Percentiles rank a stretch among this genome's conserved stretches.
Conservation (phyloP, 1,140 invertebrate genomes). For the Dendroctonus ponderosae region DNA sequence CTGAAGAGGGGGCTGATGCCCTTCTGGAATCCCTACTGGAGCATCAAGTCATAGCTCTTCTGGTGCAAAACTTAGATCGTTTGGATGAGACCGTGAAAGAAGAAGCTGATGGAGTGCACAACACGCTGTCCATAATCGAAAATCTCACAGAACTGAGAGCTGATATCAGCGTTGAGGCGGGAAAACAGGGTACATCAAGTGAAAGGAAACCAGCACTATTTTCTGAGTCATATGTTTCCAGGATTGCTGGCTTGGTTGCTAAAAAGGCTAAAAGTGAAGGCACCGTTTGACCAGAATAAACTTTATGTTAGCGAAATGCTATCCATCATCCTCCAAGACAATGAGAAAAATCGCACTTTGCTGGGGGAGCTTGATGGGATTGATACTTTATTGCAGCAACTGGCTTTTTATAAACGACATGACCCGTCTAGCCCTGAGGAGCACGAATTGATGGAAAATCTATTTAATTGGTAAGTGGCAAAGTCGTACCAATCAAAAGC, state of each 20-base stretch:
- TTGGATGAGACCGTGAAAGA: conserved; percentile 93
- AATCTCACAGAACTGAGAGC: conserved; percentile 90
- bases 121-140: conserved; percentile 81
- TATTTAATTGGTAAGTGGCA: conserved; percentile 78
- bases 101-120: conserved; percentile 95
- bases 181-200: conserved; percentile 64
- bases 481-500: too few relatives aligned
- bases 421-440: conserved; percentile 90
- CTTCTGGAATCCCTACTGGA: conserved; percentile 78
- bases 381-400: conserved; percentile 92
- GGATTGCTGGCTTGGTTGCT: conserved; percentile 88
- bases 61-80: conserved; percentile 87
- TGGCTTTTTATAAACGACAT: conserved; percentile 93
- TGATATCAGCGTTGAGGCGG: conserved; percentile 79
- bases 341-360: conserved; percentile 73
- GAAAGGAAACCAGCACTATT: conserved; percentile 1
- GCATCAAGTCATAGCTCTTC: conserved; percentile 85
- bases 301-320: conserved; percentile 95
- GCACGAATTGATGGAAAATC: conserved; percentile 97
- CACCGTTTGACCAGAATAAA: conserved; percentile 94
- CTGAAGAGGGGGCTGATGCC: conserved; percentile 74
- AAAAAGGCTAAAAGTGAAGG: conserved; percentile 77
- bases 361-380: conserved; percentile 94
- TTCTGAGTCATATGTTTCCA: conserved; percentile 8
- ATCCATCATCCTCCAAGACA: conserved; percentile 91